A percentile compares a stretch with the other conserved stretches of the same genome.
Conservation (phyloP, 2,888 invertebrate species). For the Terebella lapidaria region DNA sequence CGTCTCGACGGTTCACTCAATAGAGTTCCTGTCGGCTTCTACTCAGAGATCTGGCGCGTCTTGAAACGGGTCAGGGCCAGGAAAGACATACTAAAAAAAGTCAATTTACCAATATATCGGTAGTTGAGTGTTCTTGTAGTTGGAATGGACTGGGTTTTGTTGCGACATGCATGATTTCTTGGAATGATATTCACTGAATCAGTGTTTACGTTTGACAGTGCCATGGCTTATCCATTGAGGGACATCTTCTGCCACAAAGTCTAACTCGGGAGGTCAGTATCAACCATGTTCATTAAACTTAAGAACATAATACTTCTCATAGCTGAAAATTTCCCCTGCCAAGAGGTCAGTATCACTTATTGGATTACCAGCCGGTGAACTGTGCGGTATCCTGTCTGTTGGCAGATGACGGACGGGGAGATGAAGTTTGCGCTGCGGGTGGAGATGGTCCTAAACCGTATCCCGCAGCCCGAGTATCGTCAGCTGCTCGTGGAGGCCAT, state of each 20-base stretch:
- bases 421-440: conserved; percentile 96
- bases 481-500: conserved; percentile 92
- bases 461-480: conserved; percentile 96
- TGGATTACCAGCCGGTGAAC: too few species aligned
- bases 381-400: too few species aligned
- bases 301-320: too few species aligned
- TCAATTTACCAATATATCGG: too few species aligned
- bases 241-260: conserved; percentile 81
- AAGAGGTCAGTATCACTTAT: too few species aligned
- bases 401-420: conserved; percentile 94
- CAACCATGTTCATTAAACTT: too few species aligned
- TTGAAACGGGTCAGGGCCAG: conserved; percentile 29
- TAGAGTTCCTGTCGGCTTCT: conserved; percentile 93
- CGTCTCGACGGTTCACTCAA: conserved; percentile 94
- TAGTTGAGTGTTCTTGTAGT: too few species aligned
- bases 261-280: conserved; percentile 77
- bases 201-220: conserved; percentile 63
- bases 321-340: too few species aligned
- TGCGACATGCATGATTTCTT: too few species aligned
- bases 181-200: background rate
- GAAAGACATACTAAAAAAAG: too few species aligned
- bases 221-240: conserved; percentile 88
- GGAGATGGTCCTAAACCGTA: conserved; percentile 91
- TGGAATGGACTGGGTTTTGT: too few species aligned
- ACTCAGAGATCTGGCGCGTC: conserved; percentile 79